Conservation (phyloP, 2,888 invertebrate species). For the Parapristionchus giblindavisi region DNA sequence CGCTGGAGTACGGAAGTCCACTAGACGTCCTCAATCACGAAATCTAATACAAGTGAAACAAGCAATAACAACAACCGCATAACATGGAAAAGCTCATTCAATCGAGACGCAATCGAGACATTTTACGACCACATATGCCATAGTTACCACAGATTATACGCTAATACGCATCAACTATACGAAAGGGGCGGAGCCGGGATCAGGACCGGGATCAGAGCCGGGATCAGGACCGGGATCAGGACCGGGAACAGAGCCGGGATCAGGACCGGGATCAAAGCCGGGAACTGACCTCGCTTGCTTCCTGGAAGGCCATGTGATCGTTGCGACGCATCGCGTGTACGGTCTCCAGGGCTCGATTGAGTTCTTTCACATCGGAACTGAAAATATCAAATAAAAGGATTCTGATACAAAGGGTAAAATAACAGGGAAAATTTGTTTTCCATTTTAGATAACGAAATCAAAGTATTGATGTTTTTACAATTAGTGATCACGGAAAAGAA, state of each 20-base stretch:
- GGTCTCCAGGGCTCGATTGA: slow-evolving; percentile 34
- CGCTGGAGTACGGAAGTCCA: no score
- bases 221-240: neutral
- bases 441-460: no score
- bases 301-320: slow-evolving; percentile 9
- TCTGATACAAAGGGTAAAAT: no score
- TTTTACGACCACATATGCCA: neutral
- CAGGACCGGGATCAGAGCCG: neutral
- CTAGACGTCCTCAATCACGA: no score
- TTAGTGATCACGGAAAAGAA: no score
- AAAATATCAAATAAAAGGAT: neutral
- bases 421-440: no score
- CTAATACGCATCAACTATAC: slow-evolving; percentile 6
- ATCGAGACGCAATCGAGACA: slow-evolving; percentile 17
- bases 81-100: neutral
- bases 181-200: neutral
- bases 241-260: neutral
- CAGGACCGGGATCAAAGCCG: neutral
- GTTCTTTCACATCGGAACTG: slow-evolving; percentile 33
- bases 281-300: slow-evolving; percentile 14
- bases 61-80: neutral
- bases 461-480: no score
- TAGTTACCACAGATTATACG: slow-evolving; percentile 8
- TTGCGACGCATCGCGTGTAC: slow-evolving; percentile 30
- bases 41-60: neutral